Evolutionary conservation across 2,888 invertebrate species (phyloP).

Genomic region (Drosophila nr. medialis): DNA sequence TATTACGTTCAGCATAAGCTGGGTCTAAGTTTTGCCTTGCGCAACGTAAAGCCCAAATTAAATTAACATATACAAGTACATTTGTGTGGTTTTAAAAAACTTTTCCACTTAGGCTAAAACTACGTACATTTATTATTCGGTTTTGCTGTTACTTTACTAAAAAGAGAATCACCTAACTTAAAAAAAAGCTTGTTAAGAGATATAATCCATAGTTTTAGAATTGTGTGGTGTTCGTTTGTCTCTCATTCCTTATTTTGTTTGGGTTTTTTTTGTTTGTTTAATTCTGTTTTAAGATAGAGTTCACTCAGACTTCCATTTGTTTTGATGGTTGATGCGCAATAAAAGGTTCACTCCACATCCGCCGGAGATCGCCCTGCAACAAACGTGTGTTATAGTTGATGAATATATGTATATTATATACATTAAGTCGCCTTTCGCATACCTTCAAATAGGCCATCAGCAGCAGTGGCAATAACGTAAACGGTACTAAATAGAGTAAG

Average conservation of each 20-base stretch:
- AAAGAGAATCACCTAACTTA: slow-evolving; percentile 67
- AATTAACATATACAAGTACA: slow-evolving; percentile 59
- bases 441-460: slow-evolving; percentile 99
- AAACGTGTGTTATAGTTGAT: slow-evolving; percentile 53
- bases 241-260: slow-evolving; percentile 22
- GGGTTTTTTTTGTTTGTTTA: slow-evolving; percentile 23
- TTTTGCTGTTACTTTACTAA: slow-evolving; percentile 69
- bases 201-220: slow-evolving; percentile 59
- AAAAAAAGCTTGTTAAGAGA: slow-evolving; percentile 65
- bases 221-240: slow-evolving; percentile 36
- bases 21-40: slow-evolving; percentile 33
- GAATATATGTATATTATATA: background rate
- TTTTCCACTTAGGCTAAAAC: slow-evolving; percentile 55
- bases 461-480: slow-evolving; percentile 97
- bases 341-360: slow-evolving; percentile 99
- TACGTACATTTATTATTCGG: slow-evolving; percentile 67
- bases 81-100: slow-evolving; percentile 47
- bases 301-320: slow-evolving; percentile 91
- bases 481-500: slow-evolving; percentile 97
- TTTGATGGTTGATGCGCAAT: slow-evolving; percentile 92
- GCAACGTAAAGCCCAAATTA: slow-evolving; percentile 50
- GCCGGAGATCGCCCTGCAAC: slow-evolving; percentile 94
- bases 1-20: slow-evolving; percentile 47
- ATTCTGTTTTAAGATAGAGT: slow-evolving; percentile 63
- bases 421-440: slow-evolving; percentile 50